Percentiles rank a stretch among this genome's conserved stretches.
Conservation (phyloP, 2,797 vertebrate species). For the Trachops cirrhosus region DNA sequence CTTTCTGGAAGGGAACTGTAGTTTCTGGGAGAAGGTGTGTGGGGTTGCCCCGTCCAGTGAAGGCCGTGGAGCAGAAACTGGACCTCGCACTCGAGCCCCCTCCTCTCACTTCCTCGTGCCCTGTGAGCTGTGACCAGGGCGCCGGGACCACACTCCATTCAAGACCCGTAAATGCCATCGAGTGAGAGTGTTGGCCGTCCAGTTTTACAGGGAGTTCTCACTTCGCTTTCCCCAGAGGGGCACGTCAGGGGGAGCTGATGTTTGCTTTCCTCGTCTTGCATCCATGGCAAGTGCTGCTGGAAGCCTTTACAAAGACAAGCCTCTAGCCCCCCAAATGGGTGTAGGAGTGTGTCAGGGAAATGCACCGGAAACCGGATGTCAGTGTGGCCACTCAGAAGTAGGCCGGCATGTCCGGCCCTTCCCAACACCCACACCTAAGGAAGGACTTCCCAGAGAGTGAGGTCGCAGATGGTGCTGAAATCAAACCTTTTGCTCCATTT, state of each 20-base stretch:
- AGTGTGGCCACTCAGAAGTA: background rate
- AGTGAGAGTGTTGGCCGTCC: too few species aligned
- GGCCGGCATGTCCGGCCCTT: too few species aligned
- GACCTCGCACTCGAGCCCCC: too few species aligned
- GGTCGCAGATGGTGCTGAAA: background rate
- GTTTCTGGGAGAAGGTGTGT: background rate
- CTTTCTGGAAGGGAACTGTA: background rate
- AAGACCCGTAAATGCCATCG: too few species aligned
- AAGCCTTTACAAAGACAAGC: background rate
- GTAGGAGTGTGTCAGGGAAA: background rate
- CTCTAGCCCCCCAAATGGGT: too few species aligned
- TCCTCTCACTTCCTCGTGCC: fast-evolving
- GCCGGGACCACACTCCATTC: fast-evolving
- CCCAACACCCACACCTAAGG: background rate
- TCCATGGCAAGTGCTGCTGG: background rate
- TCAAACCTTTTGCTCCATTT: background rate
- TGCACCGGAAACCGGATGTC: too few species aligned
- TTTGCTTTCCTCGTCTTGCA: background rate
- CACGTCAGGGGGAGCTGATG: too few species aligned
- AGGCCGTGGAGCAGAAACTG: background rate
- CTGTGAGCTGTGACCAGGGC: fast-evolving
- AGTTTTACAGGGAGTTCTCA: background rate
- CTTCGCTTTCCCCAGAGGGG: too few species aligned
- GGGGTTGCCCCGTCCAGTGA: too few species aligned
- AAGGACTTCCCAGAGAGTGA: background rate